Evolutionary conservation across 2,888 invertebrate genomes (phyloP).

Genomic region (Seira sanloemensis): DNA sequence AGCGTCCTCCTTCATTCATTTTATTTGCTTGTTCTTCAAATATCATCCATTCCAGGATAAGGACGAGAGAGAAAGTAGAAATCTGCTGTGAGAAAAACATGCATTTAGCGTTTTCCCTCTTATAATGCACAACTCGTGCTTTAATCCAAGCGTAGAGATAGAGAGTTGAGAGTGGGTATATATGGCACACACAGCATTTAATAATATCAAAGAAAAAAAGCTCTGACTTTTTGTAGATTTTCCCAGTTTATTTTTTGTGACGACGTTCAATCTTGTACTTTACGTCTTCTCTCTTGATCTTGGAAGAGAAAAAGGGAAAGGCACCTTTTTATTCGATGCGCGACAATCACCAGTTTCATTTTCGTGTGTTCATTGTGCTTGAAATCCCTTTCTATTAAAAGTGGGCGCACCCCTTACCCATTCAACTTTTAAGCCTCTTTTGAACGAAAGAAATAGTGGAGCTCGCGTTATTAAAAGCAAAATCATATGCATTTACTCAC

Average conservation of each 20-base stretch:
- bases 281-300: conserved; percentile 44
- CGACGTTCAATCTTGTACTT: conserved; percentile 51
- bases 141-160: neutral
- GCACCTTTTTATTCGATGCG: conserved; percentile 6
- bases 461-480: conserved; percentile 6
- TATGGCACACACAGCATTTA: neutral
- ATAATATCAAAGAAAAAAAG: neutral
- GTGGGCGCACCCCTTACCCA: neutral
- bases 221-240: conserved; percentile 21
- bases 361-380: conserved; percentile 39
- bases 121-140: neutral
- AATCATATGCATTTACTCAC: conserved; percentile 9
- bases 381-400: conserved; percentile 52
- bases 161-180: no score
- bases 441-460: neutral
- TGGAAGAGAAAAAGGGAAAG: conserved; percentile 19
- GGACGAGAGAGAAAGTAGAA: neutral
- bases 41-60: neutral
- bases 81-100: neutral
- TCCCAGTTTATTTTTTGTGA: conserved; percentile 41
- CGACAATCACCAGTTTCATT: conserved; percentile 31
- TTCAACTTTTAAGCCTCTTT: neutral
- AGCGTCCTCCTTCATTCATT: conserved; percentile 66
- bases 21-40: conserved; percentile 46
- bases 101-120: neutral